These are phyloP conservation scores for Apogon hyalosoma DNA, from an alignment of 2,797 vertebrate genomes.

Conservation along the genomic window DNA sequence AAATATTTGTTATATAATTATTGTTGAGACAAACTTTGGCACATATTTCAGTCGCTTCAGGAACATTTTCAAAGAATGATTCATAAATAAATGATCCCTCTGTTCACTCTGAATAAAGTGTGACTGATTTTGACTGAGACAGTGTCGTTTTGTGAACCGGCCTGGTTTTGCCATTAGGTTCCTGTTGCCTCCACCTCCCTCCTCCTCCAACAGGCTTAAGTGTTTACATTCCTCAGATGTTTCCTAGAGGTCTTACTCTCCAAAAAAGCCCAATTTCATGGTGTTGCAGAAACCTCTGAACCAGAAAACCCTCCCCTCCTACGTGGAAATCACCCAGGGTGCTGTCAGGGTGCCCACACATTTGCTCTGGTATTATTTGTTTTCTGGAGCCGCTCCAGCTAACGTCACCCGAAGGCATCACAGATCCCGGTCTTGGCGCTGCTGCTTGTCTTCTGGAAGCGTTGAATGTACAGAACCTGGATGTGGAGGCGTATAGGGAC, in stretches of 20 bases:
- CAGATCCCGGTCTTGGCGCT: background rate
- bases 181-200: background rate
- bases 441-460: background rate
- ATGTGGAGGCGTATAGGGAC: background rate
- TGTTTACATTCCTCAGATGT: background rate
- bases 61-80: too few relatives aligned
- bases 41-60: too few relatives aligned
- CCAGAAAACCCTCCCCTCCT: background rate
- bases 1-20: too few relatives aligned
- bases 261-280: constrained; percentile 9
- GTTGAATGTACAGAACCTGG: background rate
- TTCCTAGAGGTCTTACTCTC: constrained; percentile 11
- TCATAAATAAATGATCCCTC: too few relatives aligned
- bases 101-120: too few relatives aligned
- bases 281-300: constrained; percentile 1
- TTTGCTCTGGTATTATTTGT: too few relatives aligned
- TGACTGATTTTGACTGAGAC: too few relatives aligned
- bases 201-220: background rate
- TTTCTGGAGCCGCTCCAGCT: constrained; percentile 5
- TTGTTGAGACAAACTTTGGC: too few relatives aligned
- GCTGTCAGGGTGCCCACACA: background rate
- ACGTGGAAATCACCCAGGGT: background rate
- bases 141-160: too few relatives aligned
- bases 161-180: too few relatives aligned
- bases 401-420: background rate